These are phyloP conservation scores for Muscidifurax raptorellus DNA, from an alignment of 1,140 invertebrate species.

Conservation along the genomic window DNA sequence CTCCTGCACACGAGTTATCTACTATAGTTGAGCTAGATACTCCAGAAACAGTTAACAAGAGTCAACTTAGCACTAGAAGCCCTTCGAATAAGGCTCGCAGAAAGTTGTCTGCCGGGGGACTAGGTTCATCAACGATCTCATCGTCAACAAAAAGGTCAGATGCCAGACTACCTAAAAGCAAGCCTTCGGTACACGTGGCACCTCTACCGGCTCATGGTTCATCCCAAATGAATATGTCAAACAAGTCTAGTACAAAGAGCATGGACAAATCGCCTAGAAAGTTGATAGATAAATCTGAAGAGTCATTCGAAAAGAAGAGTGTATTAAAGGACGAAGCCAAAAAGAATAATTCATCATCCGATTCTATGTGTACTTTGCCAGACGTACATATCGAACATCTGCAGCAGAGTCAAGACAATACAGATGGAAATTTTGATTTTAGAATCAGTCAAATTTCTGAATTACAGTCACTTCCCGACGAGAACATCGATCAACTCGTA, in stretches of 20 bases:
- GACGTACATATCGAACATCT: constrained; percentile 32
- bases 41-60: constrained; percentile 71
- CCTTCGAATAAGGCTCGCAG: constrained; percentile 49
- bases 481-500: constrained; percentile 41
- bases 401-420: constrained; percentile 42
- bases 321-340: not conserved
- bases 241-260: constrained; percentile 17
- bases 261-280: constrained; percentile 20
- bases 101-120: constrained; percentile 9
- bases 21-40: constrained; percentile 82
- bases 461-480: constrained; percentile 42
- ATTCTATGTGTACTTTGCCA: constrained; percentile 40
- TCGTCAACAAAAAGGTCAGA: constrained; percentile 45
- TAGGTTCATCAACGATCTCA: constrained; percentile 22
- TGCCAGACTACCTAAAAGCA: constrained; percentile 36
- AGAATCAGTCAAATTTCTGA: constrained; percentile 40
- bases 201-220: constrained; percentile 52
- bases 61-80: constrained; percentile 58
- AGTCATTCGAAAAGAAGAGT: not conserved
- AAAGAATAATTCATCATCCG: not conserved
- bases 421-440: constrained; percentile 31
- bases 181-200: constrained; percentile 58
- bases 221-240: constrained; percentile 37
- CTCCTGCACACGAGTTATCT: constrained; percentile 78
- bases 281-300: constrained; percentile 2